Percentiles rank a stretch among this genome's conserved stretches.
phyloP scores from a whole-genome alignment of 2,797 vertebrate species.

The Remorina albescens region DNA sequence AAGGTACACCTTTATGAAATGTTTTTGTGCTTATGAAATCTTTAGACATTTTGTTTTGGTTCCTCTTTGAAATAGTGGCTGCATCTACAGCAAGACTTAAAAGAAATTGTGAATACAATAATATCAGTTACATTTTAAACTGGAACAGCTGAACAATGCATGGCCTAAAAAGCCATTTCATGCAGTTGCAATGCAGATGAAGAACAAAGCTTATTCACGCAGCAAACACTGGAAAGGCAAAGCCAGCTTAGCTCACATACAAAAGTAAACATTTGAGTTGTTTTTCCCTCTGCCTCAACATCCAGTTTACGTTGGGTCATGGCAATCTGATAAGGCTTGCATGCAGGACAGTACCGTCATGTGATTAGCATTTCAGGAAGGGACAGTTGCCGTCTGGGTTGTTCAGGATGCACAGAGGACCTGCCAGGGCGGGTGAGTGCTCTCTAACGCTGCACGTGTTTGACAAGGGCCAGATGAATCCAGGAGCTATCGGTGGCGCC shows the following conservation, averaged over 20 bases:
- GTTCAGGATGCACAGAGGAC: constrained; percentile 91
- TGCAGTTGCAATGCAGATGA: constrained; percentile 57
- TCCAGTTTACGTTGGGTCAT: constrained; percentile 73
- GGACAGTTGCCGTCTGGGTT: constrained; percentile 89
- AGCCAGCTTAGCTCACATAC: constrained; percentile 67
- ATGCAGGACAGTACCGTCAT: constrained; percentile 80
- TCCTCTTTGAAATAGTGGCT: constrained; percentile 53
- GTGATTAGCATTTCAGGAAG: constrained; percentile 86
- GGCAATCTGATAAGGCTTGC: constrained; percentile 75
- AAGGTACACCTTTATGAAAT: constrained; percentile 47
- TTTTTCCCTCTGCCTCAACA: constrained; percentile 67
- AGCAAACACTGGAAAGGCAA: constrained; percentile 63
- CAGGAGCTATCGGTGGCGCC: constrained; percentile 96
- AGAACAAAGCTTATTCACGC: constrained; percentile 71
- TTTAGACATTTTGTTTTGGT: constrained; percentile 46
- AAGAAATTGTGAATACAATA: constrained; percentile 35
- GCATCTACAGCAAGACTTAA: constrained; percentile 44
- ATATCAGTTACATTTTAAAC: constrained; percentile 39
- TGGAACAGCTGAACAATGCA: constrained; percentile 51
- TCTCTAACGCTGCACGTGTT: constrained; percentile 92
- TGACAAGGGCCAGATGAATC: constrained; percentile 99
- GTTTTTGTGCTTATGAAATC: constrained; percentile 44
- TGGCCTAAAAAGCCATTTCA: constrained; percentile 57
- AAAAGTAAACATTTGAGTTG: constrained; percentile 67
- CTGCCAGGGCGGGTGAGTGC: constrained; percentile 93